Conservation (phyloP, 2,113 vertebrate genomes). For the Polypterus bichir region DNA sequence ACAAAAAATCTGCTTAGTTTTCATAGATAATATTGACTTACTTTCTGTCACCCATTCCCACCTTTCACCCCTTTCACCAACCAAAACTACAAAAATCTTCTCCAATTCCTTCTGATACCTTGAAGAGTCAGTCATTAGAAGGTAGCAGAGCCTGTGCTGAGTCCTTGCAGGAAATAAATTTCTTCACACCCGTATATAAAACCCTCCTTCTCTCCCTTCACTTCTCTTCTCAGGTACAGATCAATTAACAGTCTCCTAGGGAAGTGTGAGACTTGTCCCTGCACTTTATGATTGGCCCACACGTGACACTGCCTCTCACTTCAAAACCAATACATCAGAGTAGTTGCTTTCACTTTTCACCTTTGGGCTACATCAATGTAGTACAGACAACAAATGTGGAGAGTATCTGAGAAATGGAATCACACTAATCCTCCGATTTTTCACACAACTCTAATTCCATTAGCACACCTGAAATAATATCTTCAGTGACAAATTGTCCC, state of each 20-base stretch:
- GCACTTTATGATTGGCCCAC: constrained; percentile 26
- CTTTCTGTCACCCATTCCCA: too few relatives aligned
- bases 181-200: constrained; percentile 49
- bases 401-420: constrained; percentile 21
- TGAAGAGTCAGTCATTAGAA: constrained; percentile 6
- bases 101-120: too few relatives aligned
- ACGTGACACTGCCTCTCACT: constrained; percentile 19
- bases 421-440: constrained; percentile 19
- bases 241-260: constrained; percentile 59
- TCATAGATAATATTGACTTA: too few relatives aligned
- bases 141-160: constrained; percentile 23
- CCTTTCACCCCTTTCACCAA: too few relatives aligned
- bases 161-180: constrained; percentile 45
- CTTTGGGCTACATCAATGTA: constrained; percentile 19
- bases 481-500: constrained; percentile 34
- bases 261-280: constrained; percentile 42
- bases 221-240: constrained; percentile 48
- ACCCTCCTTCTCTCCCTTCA: constrained; percentile 1
- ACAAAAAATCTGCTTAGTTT: too few relatives aligned
- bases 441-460: constrained; percentile 46
- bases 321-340: constrained; percentile 2
- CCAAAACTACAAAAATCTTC: too few relatives aligned
- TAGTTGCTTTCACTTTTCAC: constrained; percentile 15
- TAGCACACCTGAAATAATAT: constrained; percentile 65
- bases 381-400: constrained; percentile 15